Conservation (phyloP, 2,797 vertebrate genomes). For the Diglossa cyanea region DNA sequence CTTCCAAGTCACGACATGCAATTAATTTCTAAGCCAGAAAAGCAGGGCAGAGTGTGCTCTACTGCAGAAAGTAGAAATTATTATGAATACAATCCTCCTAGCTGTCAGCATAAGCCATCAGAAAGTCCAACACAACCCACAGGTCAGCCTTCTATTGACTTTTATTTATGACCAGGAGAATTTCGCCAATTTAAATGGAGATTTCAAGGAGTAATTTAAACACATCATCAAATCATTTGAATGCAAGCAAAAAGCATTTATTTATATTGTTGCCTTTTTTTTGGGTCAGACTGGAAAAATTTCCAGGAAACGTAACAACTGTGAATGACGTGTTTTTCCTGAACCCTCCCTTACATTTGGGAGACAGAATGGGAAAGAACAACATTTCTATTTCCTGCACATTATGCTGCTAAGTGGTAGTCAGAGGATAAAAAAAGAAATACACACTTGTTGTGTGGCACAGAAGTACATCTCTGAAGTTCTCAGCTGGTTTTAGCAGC, state of each 20-base stretch:
- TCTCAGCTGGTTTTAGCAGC: neutral
- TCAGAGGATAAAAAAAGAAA: neutral
- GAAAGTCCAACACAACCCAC: neutral
- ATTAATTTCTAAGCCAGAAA: slow-evolving; percentile 23
- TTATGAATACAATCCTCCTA: neutral
- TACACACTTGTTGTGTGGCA: neutral
- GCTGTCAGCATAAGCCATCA: neutral
- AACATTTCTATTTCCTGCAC: slow-evolving; percentile 32
- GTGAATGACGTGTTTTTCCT: slow-evolving; percentile 35
- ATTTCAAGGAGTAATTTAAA: neutral
- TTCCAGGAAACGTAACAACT: slow-evolving; percentile 44
- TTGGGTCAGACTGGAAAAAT: slow-evolving; percentile 1
- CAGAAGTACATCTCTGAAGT: neutral
- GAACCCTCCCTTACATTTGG: slow-evolving; percentile 28
- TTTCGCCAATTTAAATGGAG: neutral
- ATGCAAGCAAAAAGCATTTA: neutral
- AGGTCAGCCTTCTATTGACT: neutral
- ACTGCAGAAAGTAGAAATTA: neutral
- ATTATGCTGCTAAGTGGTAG: slow-evolving; percentile 2
- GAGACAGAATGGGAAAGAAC: slow-evolving; percentile 53
- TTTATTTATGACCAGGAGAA: neutral
- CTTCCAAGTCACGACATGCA: slow-evolving; percentile 5
- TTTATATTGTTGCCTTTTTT: neutral
- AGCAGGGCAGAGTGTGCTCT: neutral
- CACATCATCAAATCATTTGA: neutral